These are phyloP conservation scores for Strix aluco DNA, from an alignment of 2,113 vertebrate genomes.

Conservation along the genomic window DNA sequence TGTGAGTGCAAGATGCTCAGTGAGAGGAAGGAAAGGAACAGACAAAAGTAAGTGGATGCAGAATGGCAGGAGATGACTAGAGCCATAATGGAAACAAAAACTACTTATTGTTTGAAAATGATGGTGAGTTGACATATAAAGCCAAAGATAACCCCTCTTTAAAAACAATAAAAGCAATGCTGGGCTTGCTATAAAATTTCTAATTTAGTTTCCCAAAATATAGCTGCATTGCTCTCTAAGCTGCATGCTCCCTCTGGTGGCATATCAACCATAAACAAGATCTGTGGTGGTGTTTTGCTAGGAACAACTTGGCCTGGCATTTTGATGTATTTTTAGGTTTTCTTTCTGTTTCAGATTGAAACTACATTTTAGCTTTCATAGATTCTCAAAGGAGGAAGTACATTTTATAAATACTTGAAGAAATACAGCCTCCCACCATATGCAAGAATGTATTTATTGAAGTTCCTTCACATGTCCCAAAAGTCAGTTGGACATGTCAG, in stretches of 20 bases:
- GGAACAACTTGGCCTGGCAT: not conserved
- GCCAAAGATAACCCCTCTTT: not conserved
- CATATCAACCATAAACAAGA: not conserved
- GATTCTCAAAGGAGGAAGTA: not conserved
- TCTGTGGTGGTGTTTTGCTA: not conserved
- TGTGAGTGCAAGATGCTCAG: not conserved
- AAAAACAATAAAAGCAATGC: not conserved
- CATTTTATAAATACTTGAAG: not conserved
- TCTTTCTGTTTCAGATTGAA: not conserved
- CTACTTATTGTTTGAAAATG: not conserved
- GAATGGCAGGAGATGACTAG: not conserved
- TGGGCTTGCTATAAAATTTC: not conserved
- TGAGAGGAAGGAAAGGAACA: constrained; percentile 28
- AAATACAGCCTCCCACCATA: not conserved
- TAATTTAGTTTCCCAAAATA: not conserved
- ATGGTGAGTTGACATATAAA: not conserved
- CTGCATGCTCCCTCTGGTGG: constrained; percentile 55
- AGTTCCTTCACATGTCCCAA: not conserved
- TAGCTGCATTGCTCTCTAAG: not conserved
- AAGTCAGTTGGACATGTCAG: not conserved
- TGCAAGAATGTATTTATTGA: not conserved
- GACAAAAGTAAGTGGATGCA: not conserved
- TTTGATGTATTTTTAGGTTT: not conserved
- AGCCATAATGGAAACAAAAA: not conserved
- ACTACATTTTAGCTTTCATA: not conserved